Evolutionary conservation across 2,113 vertebrate genomes (phyloP).

Genomic region (Cromileptes altivelis): DNA sequence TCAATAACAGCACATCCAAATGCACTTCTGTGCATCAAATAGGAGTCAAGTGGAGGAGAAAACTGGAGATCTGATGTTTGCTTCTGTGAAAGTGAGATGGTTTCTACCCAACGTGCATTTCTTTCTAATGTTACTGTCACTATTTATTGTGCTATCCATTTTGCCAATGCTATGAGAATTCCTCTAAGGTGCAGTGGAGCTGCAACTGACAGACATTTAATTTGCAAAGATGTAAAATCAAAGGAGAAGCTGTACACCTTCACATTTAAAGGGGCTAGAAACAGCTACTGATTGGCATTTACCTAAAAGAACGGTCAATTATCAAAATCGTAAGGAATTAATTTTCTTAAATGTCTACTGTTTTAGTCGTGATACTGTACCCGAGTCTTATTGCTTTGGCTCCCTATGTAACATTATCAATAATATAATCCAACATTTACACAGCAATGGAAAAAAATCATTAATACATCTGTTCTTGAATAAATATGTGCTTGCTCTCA

Average conservation of each 20-base stretch:
- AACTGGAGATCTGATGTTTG: not conserved
- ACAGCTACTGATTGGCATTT: not conserved
- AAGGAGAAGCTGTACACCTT: not conserved
- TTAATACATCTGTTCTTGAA: slow-evolving; percentile 4
- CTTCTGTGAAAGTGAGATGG: not conserved
- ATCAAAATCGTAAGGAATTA: not conserved
- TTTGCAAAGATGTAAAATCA: not conserved
- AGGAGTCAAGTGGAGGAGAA: not conserved
- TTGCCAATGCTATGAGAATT: not conserved
- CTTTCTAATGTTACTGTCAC: not conserved
- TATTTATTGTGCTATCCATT: not conserved
- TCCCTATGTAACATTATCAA: not conserved
- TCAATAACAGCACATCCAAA: not conserved
- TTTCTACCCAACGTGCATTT: not conserved
- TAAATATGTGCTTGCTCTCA: not conserved
- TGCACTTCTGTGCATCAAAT: not conserved
- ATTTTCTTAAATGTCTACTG: not conserved
- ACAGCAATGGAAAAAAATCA: not conserved
- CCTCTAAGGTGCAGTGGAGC: not conserved
- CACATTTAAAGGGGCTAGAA: not conserved
- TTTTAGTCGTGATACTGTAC: not conserved
- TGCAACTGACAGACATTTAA: not conserved
- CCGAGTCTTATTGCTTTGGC: not conserved
- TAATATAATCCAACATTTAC: not conserved
- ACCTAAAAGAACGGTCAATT: not conserved